These are phyloP conservation scores for Hirtodrosophila duncani DNA, from an alignment of 2,888 invertebrate species.

Conservation along the genomic window DNA sequence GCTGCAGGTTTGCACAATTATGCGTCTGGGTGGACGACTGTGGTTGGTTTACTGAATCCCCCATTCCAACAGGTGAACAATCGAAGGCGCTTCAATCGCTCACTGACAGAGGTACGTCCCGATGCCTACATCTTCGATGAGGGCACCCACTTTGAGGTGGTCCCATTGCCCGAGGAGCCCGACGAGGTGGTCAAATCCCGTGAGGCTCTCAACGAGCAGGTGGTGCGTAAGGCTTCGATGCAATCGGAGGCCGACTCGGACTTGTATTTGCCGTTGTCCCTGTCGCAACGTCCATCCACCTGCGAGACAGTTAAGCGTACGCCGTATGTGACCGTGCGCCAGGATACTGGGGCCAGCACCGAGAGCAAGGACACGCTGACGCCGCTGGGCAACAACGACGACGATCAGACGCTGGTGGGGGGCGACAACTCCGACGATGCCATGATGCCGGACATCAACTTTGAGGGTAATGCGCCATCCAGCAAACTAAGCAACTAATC, in stretches of 20 bases:
- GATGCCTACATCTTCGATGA: conserved; percentile 82
- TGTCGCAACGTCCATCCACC: conserved; percentile 75
- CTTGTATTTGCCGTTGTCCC: conserved; percentile 69
- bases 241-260: conserved; percentile 78
- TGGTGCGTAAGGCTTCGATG: conserved; percentile 75
- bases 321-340: conserved; percentile 76
- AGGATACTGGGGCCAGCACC: conserved; percentile 78
- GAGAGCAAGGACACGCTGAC: conserved; percentile 78
- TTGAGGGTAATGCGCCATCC: conserved; percentile 72
- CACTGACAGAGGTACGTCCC: conserved; percentile 83
- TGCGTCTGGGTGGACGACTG: conserved; percentile 4
- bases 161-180: conserved; percentile 84
- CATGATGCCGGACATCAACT: conserved; percentile 75
- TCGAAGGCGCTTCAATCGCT: conserved; percentile 80
- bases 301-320: conserved; percentile 76
- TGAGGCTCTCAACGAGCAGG: conserved; percentile 76
- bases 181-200: conserved; percentile 79
- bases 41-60: neutral
- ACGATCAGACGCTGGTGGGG: conserved; percentile 76
- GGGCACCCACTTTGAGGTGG: conserved; percentile 83
- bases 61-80: conserved; percentile 65
- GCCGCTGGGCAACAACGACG: conserved; percentile 76
- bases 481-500: conserved; percentile 19
- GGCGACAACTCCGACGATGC: conserved; percentile 76
- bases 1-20: conserved; percentile 42